Evolutionary conservation across 2,797 vertebrate species (phyloP).

Genomic region (Lagodon rhomboides): DNA sequence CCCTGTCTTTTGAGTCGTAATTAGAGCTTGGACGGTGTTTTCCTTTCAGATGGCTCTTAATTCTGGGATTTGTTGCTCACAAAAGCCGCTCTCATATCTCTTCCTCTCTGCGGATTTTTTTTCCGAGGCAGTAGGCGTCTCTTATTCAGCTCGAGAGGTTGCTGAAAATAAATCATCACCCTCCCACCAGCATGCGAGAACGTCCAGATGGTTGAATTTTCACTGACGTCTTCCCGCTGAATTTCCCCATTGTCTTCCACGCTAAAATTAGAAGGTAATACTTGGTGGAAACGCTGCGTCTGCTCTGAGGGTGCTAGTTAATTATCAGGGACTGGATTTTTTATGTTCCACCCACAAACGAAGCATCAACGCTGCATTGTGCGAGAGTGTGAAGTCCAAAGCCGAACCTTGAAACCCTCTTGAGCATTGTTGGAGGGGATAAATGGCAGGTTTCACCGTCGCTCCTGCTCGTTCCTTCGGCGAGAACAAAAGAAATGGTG

Average conservation of each 20-base stretch:
- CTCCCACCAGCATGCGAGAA: constrained; percentile 73
- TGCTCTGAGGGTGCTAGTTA: constrained; percentile 76
- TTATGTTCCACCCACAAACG: constrained; percentile 71
- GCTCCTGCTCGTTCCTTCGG: constrained; percentile 6
- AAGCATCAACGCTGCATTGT: constrained; percentile 40
- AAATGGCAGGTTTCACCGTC: constrained; percentile 38
- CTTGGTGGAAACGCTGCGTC: constrained; percentile 75
- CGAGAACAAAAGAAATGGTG: constrained; percentile 19
- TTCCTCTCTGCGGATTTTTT: constrained; percentile 62
- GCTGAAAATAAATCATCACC: constrained; percentile 80
- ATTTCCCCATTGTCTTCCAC: constrained; percentile 79
- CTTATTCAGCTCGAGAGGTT: constrained; percentile 70
- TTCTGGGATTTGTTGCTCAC: constrained; percentile 76
- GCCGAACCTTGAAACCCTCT: constrained; percentile 45
- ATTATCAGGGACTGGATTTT: constrained; percentile 74
- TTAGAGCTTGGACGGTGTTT: constrained; percentile 70
- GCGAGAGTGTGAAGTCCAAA: constrained; percentile 41
- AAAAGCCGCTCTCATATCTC: constrained; percentile 61
- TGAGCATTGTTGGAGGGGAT: constrained; percentile 31
- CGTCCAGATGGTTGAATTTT: constrained; percentile 81
- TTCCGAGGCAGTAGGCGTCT: constrained; percentile 67
- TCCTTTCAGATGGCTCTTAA: constrained; percentile 79
- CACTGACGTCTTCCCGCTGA: constrained; percentile 75
- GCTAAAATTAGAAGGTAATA: constrained; percentile 82
- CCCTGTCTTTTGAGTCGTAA: constrained; percentile 47